Conservation (phyloP, 2,797 vertebrate species). For the Ctenopoma kingsleyae region DNA sequence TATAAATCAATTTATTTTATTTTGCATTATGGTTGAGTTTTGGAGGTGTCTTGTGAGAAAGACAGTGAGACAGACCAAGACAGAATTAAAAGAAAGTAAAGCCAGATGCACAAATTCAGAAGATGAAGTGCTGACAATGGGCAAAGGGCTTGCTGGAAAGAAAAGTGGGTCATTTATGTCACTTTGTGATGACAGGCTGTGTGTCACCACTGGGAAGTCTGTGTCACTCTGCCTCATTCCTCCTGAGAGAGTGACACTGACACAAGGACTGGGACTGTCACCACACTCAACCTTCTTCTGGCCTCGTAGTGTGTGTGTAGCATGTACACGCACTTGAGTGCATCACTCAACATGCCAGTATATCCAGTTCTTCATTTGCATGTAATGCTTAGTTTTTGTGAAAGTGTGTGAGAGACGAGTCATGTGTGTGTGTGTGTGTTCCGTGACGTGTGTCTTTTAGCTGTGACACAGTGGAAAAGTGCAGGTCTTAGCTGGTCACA, state of each 20-base stretch:
- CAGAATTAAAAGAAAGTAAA: constrained; percentile 12
- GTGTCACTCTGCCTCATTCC: constrained; percentile 66
- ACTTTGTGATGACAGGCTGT: constrained; percentile 72
- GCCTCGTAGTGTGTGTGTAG: constrained; percentile 17
- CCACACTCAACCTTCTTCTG: constrained; percentile 41
- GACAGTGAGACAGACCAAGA: not conserved
- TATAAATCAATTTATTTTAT: not conserved
- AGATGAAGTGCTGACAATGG: constrained; percentile 12
- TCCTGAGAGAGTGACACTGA: constrained; percentile 71
- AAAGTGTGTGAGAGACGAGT: constrained; percentile 20
- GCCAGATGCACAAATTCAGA: constrained; percentile 17
- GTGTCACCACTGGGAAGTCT: constrained; percentile 61
- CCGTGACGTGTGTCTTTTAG: constrained; percentile 38
- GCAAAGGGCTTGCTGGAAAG: constrained; percentile 12
- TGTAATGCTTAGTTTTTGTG: constrained; percentile 21
- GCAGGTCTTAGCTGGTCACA: constrained; percentile 55
- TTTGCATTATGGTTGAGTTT: constrained; percentile 5
- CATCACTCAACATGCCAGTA: constrained; percentile 19
- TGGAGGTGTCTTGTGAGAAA: not conserved
- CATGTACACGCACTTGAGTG: constrained; percentile 2
- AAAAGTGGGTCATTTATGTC: constrained; percentile 73
- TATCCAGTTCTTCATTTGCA: constrained; percentile 48
- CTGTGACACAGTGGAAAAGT: constrained; percentile 51
- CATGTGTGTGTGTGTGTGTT: constrained; percentile 28
- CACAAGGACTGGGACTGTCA: constrained; percentile 69